Evolutionary conservation across 2,888 invertebrate species (phyloP).

Genomic region (Cryptocheilus praepositus): DNA sequence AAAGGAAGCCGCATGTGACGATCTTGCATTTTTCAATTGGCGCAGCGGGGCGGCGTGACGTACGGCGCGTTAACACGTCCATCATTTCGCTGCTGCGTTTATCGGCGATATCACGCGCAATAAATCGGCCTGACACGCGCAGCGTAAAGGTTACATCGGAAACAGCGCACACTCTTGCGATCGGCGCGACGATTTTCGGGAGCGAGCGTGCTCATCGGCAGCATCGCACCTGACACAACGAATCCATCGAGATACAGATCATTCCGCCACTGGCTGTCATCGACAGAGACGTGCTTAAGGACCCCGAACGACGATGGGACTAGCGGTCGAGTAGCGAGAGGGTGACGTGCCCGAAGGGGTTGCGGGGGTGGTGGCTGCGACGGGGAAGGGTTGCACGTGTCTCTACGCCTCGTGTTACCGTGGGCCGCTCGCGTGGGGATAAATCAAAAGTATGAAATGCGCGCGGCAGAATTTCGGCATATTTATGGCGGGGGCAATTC

Average conservation of each 20-base stretch:
- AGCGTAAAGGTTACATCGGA: too few relatives aligned
- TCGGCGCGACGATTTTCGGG: not conserved
- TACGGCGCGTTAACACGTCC: too few relatives aligned
- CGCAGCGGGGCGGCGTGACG: too few relatives aligned
- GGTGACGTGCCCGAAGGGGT: not conserved
- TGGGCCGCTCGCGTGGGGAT: constrained; percentile 50
- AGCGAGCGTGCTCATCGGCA: not conserved
- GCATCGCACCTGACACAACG: not conserved
- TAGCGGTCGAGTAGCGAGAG: constrained; percentile 1
- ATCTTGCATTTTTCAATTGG: too few relatives aligned
- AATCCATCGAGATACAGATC: constrained; percentile 23
- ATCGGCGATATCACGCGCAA: too few relatives aligned
- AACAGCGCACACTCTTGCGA: too few relatives aligned
- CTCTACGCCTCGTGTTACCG: constrained; percentile 29
- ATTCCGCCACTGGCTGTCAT: constrained; percentile 31
- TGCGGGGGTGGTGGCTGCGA: not conserved
- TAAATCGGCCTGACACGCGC: too few relatives aligned
- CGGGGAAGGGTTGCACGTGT: constrained; percentile 5
- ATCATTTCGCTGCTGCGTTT: not conserved
- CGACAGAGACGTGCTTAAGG: constrained; percentile 47
- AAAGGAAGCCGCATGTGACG: too few relatives aligned
- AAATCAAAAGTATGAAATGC: constrained; percentile 74
- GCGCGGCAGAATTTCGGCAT: constrained; percentile 69
- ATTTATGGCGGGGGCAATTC: constrained; percentile 73
- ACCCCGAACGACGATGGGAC: constrained; percentile 28